These are phyloP conservation scores for Drosophila lacertosa DNA, from an alignment of 1,140 invertebrate genomes.

Conservation along the genomic window DNA sequence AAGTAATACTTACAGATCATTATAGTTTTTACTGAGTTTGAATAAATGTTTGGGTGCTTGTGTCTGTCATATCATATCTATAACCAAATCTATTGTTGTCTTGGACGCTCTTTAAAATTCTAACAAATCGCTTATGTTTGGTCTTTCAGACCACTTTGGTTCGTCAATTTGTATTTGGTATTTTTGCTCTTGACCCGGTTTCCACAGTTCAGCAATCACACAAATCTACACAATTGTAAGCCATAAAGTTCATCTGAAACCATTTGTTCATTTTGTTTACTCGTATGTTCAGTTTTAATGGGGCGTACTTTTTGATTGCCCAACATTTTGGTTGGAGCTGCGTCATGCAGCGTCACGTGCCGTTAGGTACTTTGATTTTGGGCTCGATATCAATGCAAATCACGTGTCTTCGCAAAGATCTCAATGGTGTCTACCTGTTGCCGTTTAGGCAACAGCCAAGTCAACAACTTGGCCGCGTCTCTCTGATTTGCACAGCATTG, in stretches of 20 bases:
- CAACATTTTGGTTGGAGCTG: constrained; percentile 25
- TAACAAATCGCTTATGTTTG: background rate
- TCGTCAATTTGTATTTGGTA: constrained; percentile 2
- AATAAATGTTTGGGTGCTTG: no score
- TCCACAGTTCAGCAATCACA: constrained; percentile 43
- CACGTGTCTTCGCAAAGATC: constrained; percentile 28
- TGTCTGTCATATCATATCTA: no score
- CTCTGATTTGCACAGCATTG: constrained; percentile 32
- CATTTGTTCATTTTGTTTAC: constrained; percentile 40
- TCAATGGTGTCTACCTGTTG: constrained; percentile 15
- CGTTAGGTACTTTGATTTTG: constrained; percentile 31
- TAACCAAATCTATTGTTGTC: no score
- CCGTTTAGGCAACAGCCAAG: constrained; percentile 10
- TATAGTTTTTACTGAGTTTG: no score
- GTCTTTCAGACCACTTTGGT: background rate
- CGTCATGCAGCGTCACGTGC: constrained; percentile 46
- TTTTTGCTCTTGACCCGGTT: constrained; percentile 48
- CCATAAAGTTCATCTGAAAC: constrained; percentile 26
- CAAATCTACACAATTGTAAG: constrained; percentile 25
- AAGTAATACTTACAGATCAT: no score
- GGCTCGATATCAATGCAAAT: constrained; percentile 36
- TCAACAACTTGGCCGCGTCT: constrained; percentile 29
- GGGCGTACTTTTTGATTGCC: constrained; percentile 38
- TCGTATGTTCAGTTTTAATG: constrained; percentile 34
- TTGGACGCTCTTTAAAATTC: background rate